phyloP scores from a whole-genome alignment of 35 echinoderm and acorn worm species.

The Hemicentrotus pulcherrimus region DNA sequence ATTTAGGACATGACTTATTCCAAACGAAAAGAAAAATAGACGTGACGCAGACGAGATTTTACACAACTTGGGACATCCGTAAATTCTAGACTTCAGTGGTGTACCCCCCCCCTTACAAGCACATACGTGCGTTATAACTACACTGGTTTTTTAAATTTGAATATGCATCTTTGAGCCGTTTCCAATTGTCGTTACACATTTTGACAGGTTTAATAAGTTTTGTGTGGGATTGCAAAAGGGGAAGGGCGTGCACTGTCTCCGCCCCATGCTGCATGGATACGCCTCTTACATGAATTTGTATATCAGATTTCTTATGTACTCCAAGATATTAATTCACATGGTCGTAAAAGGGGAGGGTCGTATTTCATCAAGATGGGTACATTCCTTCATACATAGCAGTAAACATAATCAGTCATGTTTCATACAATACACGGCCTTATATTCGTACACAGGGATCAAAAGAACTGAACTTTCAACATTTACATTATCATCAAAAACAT shows the following conservation, averaged over 20 bases:
- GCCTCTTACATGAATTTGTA: not conserved
- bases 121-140: too few relatives aligned
- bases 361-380: not conserved
- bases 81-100: too few relatives aligned
- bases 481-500: not conserved
- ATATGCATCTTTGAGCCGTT: too few relatives aligned
- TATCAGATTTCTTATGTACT: not conserved
- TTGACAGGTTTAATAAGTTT: too few relatives aligned
- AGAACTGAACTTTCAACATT: not conserved
- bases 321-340: not conserved
- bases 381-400: not conserved
- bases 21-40: too few relatives aligned
- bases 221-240: too few relatives aligned
- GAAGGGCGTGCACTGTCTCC: not conserved
- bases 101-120: too few relatives aligned
- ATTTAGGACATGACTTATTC: too few relatives aligned
- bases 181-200: too few relatives aligned
- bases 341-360: not conserved
- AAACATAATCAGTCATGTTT: not conserved
- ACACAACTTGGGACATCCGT: too few relatives aligned
- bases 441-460: not conserved
- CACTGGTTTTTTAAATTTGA: too few relatives aligned
- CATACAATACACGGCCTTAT: not conserved
- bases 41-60: too few relatives aligned
- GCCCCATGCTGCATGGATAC: not conserved